Base-by-base conservation (phyloP, 2,888 invertebrate genomes). In the Eilema depressum region DNA sequence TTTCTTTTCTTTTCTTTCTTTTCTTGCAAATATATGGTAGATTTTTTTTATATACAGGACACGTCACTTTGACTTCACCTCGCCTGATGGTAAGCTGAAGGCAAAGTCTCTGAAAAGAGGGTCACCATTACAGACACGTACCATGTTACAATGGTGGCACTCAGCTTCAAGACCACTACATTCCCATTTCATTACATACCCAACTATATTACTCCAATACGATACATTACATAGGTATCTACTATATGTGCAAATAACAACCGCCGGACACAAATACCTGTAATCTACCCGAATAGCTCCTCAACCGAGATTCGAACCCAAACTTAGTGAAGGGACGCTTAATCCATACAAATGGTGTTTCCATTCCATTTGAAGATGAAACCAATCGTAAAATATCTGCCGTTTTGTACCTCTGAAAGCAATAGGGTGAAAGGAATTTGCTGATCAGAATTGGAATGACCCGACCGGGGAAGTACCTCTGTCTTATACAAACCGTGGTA, bases 261-360 rank as follows among this genome's bases (percentile, higher is more conserved):
- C 60, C 61, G 23, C 23, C 7, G 26, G 2, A 11, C 61, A n/a
- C 65, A 68, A 57, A 57, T 69, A 41, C 28, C 30, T 56, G 14
- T 68, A 71, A 68, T 68, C 71, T 61, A 61, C 65, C 61, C 68
- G 68, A 71, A 71, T 71, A 28, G 66, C 47, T 37, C 8, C 57
- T 28, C 53, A 65, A n/a, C 56, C 69, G 12, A 59, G 64, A 47
- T 56, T 30, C 47, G 26, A 56, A 65, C 64, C 68, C 56, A 56
- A 64, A 64, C 60, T 64, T 68, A 64, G 23, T 5, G n/a, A 57
- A 59, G 70, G 67, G 60, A 30, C 56, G 30, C 41, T 26, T 71
- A 68, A 71, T 64, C 64, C 61, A 62, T 71, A 71, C 65, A 68
- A 68, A 71, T 71, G 23, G 64, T 12, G n/a, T 41, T 68, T 41